Evolutionary conservation across 92 coral and sea anemone species (phyloP).

Genomic region (Hydrozoanthus gracilis): DNA sequence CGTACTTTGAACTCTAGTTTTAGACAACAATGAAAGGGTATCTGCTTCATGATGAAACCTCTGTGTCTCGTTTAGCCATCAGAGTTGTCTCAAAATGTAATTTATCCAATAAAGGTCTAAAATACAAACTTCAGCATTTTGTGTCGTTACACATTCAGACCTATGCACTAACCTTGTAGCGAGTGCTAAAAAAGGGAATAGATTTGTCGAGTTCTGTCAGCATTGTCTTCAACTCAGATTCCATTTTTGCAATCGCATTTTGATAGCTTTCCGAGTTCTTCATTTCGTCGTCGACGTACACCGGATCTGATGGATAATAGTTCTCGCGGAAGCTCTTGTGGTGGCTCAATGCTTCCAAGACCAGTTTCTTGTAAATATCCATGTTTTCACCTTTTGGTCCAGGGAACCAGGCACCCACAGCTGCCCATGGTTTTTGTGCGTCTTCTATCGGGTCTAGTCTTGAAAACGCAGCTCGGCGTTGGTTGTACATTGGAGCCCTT

Average conservation of each 20-base stretch:
- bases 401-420: conserved; percentile 53
- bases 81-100: too few relatives aligned
- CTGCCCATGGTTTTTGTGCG: not conserved
- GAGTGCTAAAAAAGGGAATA: conserved; percentile 22
- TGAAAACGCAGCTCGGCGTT: conserved; percentile 3
- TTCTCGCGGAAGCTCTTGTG: conserved; percentile 60
- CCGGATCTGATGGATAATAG: conserved; percentile 23
- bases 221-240: conserved; percentile 1
- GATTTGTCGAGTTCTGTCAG: conserved; percentile 13
- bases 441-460: not conserved
- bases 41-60: too few relatives aligned
- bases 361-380: conserved; percentile 62
- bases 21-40: too few relatives aligned
- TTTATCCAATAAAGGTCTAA: too few relatives aligned
- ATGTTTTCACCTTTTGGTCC: conserved; percentile 94
- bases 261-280: conserved; percentile 6
- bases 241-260: not conserved
- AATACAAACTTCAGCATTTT: too few relatives aligned
- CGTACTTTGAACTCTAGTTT: too few relatives aligned
- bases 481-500: conserved; percentile 32
- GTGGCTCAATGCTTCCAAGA: conserved; percentile 55
- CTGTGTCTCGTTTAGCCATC: too few relatives aligned
- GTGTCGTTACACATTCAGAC: too few relatives aligned
- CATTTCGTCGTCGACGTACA: conserved; percentile 18
- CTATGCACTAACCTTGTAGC: conserved; percentile 6